phyloP scores from a whole-genome alignment of 2,888 invertebrate genomes.

The Zhuqinia jingwanae region DNA sequence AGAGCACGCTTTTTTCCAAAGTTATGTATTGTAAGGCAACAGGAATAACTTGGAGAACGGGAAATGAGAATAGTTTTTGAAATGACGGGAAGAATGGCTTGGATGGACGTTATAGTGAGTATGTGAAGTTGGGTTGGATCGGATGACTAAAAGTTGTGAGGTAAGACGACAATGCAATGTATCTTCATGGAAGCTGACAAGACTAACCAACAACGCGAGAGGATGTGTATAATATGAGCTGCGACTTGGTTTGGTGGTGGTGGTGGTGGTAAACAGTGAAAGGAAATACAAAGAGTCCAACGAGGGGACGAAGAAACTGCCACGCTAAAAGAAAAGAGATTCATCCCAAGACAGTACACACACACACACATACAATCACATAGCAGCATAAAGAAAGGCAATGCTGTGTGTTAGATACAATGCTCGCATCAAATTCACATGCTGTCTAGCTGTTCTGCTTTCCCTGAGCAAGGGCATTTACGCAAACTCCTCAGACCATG shows the following conservation, averaged over 20 bases:
- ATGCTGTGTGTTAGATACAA: not conserved
- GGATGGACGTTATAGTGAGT: constrained; percentile 14
- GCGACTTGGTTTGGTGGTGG: constrained; percentile 8
- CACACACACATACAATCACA: no score
- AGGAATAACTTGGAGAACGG: constrained; percentile 31
- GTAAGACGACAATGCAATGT: constrained; percentile 55
- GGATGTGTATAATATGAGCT: constrained; percentile 64
- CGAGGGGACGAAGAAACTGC: constrained; percentile 28
- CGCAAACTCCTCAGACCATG: constrained; percentile 66
- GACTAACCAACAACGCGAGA: constrained; percentile 70
- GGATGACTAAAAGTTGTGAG: constrained; percentile 48
- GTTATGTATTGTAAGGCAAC: not conserved
- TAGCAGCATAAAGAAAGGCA: not conserved
- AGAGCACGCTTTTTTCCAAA: not conserved
- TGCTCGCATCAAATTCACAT: constrained; percentile 28
- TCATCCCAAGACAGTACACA: constrained; percentile 63
- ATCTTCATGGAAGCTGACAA: constrained; percentile 74
- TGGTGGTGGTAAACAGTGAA: constrained; percentile 31
- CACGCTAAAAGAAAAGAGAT: constrained; percentile 41
- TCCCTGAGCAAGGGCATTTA: constrained; percentile 55
- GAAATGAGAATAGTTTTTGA: constrained; percentile 44
- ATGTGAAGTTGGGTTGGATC: constrained; percentile 6
- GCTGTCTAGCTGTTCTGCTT: constrained; percentile 57
- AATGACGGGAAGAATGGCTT: constrained; percentile 60
- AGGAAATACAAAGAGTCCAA: constrained; percentile 36